Conservation (phyloP, 2,797 vertebrate species). For the Melanotaenia nigrans region DNA sequence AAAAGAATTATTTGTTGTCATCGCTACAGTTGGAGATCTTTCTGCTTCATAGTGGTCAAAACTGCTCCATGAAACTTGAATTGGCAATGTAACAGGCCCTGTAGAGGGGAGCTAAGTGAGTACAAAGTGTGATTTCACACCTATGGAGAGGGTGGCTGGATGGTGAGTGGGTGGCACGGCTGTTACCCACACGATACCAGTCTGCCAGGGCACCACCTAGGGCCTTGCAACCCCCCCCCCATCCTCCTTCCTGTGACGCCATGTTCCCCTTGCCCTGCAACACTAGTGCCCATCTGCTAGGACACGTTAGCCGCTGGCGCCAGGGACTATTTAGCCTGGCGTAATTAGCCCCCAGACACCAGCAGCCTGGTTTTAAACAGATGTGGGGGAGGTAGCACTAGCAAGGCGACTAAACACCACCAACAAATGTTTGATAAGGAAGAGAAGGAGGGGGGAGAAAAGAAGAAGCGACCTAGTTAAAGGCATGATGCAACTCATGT, state of each 20-base stretch:
- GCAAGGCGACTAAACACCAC: constrained; percentile 65
- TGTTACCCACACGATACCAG: constrained; percentile 79
- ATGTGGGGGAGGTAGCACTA: constrained; percentile 77
- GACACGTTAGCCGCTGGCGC: constrained; percentile 79
- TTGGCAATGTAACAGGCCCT: constrained; percentile 43
- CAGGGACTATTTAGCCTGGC: constrained; percentile 80
- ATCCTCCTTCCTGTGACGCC: constrained; percentile 66
- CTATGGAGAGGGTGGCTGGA: constrained; percentile 72
- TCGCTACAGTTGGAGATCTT: constrained; percentile 8
- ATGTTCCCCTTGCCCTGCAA: constrained; percentile 76
- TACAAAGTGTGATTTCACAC: constrained; percentile 80
- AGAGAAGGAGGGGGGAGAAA: constrained; percentile 4
- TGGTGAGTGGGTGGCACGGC: constrained; percentile 79
- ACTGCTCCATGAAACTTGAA: constrained; percentile 49
- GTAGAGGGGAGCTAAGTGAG: constrained; percentile 61
- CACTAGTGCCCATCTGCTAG: constrained; percentile 84
- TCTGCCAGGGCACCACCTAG: constrained; percentile 78
- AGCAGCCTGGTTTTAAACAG: constrained; percentile 83
- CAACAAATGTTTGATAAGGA: constrained; percentile 74
- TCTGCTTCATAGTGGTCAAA: constrained; percentile 35
- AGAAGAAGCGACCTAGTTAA: constrained; percentile 80
- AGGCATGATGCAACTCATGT: constrained; percentile 80
- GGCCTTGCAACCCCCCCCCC: constrained; percentile 45
- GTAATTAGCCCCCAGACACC: constrained; percentile 86
- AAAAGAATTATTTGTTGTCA: constrained; percentile 2